Percentiles rank a stretch among this genome's conserved stretches.
These are phyloP conservation scores for Labeo rohita DNA, from an alignment of 2,113 vertebrate species.

Conservation along the genomic window DNA sequence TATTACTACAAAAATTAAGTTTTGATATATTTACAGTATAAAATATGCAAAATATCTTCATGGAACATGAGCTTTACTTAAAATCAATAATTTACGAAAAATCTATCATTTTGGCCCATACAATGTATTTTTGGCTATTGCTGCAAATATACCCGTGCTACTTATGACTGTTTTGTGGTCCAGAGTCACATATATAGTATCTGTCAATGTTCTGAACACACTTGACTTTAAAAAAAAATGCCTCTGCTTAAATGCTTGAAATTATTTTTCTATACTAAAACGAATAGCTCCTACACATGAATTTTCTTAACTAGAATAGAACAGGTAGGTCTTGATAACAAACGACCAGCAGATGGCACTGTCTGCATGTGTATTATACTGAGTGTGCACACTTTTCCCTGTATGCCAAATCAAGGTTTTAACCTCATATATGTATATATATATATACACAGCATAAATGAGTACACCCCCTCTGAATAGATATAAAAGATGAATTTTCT, in stretches of 20 bases:
- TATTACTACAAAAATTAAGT: too few relatives aligned
- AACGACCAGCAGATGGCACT: background rate
- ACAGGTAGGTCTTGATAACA: background rate
- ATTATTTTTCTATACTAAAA: background rate
- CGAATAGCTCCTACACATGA: background rate
- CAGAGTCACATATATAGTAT: background rate
- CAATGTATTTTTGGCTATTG: too few relatives aligned
- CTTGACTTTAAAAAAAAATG: background rate
- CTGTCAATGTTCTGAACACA: background rate
- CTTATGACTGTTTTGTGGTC: too few relatives aligned
- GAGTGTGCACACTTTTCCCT: background rate
- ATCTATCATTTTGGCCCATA: too few relatives aligned
- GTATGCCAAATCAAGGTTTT: background rate
- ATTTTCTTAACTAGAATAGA: background rate
- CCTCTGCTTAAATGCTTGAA: background rate
- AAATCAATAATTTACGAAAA: too few relatives aligned
- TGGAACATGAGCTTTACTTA: too few relatives aligned
- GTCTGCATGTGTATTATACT: background rate
- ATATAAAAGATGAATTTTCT: too few relatives aligned
- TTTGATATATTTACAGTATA: too few relatives aligned
- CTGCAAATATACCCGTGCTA: too few relatives aligned
- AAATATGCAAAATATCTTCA: too few relatives aligned
- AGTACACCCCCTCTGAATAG: too few relatives aligned
- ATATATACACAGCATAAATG: too few relatives aligned
- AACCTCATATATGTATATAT: background rate